These are phyloP conservation scores for Clavelina lepadiformis DNA, from an alignment of 23 tunicate species.

Conservation along the genomic window DNA sequence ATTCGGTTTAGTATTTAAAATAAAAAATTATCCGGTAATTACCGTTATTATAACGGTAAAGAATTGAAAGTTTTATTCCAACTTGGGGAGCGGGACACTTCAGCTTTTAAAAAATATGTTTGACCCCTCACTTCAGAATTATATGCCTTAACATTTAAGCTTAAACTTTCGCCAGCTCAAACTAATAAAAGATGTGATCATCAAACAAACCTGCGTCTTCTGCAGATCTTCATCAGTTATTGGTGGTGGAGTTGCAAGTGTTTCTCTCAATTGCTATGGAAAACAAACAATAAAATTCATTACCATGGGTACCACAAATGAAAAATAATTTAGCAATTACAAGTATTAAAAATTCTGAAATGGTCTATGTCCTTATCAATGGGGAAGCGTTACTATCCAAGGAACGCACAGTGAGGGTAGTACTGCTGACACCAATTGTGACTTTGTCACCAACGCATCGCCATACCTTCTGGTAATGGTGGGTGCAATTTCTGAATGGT, in stretches of 20 bases:
- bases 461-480: constrained; percentile 2
- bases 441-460: constrained; percentile 38
- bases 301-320: constrained; percentile 18
- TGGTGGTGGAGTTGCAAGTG: constrained; percentile 38
- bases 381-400: constrained; percentile 70
- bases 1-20: too few species aligned
- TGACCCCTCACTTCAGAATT: too few species aligned
- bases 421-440: constrained; percentile 79
- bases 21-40: too few species aligned
- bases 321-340: neutral
- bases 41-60: too few species aligned
- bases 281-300: neutral
- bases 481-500: constrained; percentile 58
- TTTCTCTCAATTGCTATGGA: constrained; percentile 30
- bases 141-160: too few species aligned
- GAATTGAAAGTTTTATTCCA: too few species aligned
- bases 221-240: neutral
- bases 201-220: neutral
- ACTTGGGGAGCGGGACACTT: too few species aligned
- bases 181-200: neutral
- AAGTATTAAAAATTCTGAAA: neutral
- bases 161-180: too few species aligned
- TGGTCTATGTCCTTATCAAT: constrained; percentile 50
- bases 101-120: too few species aligned
- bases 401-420: constrained; percentile 69